These are phyloP conservation scores for Erebia aethiops DNA, from an alignment of 2,888 invertebrate genomes.

Conservation along the genomic window DNA sequence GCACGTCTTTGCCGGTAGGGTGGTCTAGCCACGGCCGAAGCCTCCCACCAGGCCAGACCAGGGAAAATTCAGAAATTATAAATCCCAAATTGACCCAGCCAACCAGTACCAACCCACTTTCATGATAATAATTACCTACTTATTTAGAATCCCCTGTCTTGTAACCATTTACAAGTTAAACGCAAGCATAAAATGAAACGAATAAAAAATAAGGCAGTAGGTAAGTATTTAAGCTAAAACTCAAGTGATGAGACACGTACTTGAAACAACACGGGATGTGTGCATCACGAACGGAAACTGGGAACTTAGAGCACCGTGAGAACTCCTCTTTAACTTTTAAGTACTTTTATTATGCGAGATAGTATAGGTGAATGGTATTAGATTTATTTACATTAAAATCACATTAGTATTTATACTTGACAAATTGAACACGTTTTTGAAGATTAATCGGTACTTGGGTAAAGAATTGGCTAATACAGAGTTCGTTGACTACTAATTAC, in stretches of 20 bases:
- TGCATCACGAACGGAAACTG: constrained; percentile 30
- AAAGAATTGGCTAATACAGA: too few relatives aligned
- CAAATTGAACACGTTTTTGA: not conserved
- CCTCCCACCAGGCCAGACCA: too few relatives aligned
- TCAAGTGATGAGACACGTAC: constrained; percentile 27
- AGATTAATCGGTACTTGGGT: not conserved
- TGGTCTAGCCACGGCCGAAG: too few relatives aligned
- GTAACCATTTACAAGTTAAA: too few relatives aligned
- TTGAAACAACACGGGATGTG: constrained; percentile 35
- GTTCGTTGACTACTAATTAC: not conserved
- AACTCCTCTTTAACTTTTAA: constrained; percentile 26
- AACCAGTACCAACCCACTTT: too few relatives aligned
- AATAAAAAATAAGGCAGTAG: constrained; percentile 4
- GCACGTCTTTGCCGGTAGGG: too few relatives aligned
- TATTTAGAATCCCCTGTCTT: too few relatives aligned
- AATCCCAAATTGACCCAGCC: too few relatives aligned
- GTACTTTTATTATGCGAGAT: constrained; percentile 3
- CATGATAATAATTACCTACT: too few relatives aligned
- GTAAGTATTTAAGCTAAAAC: constrained; percentile 16
- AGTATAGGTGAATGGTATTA: not conserved
- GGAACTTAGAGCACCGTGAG: constrained; percentile 33
- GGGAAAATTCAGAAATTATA: too few relatives aligned
- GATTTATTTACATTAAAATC: not conserved
- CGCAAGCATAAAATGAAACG: too few relatives aligned
- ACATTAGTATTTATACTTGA: not conserved